phyloP scores from a whole-genome alignment of 35 echinoderm and acorn worm genomes.

The Patiria miniata region DNA sequence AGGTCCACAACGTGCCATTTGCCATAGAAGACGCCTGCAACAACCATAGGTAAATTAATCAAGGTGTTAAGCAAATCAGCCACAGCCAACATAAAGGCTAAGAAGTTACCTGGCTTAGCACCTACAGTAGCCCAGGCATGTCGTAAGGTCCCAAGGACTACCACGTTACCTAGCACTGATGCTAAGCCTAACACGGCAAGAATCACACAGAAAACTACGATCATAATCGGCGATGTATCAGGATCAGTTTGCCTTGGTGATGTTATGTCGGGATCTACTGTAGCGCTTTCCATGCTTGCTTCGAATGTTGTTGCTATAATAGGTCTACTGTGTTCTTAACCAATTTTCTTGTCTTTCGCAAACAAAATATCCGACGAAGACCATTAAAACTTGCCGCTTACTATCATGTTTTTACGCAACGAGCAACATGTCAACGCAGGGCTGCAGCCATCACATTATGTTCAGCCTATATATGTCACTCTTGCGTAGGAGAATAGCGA shows the following conservation, averaged over 20 bases:
- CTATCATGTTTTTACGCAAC: too few species aligned
- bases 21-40: not conserved
- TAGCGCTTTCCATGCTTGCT: not conserved
- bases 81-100: conserved; percentile 11
- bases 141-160: not conserved
- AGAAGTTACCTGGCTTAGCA: conserved; percentile 1
- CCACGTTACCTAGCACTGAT: conserved; percentile 5
- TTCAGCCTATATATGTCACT: too few species aligned
- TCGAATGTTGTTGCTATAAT: not conserved
- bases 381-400: too few species aligned
- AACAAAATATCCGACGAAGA: too few species aligned
- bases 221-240: not conserved
- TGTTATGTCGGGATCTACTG: not conserved
- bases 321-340: too few species aligned
- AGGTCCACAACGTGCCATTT: not conserved
- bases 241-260: not conserved
- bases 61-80: not conserved
- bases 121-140: not conserved
- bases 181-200: not conserved
- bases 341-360: too few species aligned
- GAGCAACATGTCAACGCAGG: too few species aligned
- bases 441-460: too few species aligned
- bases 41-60: not conserved
- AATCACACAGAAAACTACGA: not conserved
- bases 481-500: too few species aligned